Percentiles rank a stretch among this genome's conserved stretches.
phyloP scores from a whole-genome alignment of 2,113 vertebrate species.

The Sigmodon hispidus region DNA sequence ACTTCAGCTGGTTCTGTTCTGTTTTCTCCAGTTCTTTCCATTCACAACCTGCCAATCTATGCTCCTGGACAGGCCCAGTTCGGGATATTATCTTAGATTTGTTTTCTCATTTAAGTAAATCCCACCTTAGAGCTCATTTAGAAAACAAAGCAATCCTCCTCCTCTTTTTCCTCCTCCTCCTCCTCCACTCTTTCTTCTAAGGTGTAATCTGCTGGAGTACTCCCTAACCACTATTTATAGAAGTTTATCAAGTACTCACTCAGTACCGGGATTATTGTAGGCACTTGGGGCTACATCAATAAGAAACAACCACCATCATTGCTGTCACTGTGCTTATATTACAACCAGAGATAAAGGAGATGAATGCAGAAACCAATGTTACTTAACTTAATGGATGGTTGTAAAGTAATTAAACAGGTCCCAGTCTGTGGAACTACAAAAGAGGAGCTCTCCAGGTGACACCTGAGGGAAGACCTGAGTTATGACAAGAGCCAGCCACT shows the following conservation, averaged over 20 bases:
- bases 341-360: not conserved
- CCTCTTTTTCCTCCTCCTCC: too few relatives aligned
- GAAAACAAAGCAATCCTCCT: not conserved
- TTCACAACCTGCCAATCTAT: not conserved
- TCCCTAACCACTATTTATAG: not conserved
- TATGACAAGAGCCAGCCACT: not conserved
- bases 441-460: not conserved
- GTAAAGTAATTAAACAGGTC: not conserved
- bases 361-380: not conserved
- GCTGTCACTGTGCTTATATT: not conserved
- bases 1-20: not conserved
- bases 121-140: not conserved
- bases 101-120: not conserved
- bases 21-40: not conserved
- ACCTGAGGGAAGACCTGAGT: not conserved
- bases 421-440: not conserved
- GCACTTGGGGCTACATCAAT: not conserved
- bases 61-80: not conserved
- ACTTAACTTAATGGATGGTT: not conserved
- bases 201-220: not conserved
- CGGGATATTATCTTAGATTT: not conserved
- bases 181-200: not conserved
- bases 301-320: not conserved
- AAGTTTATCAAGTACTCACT: slow-evolving; percentile 16
- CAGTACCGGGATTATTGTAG: not conserved